Evolutionary conservation across 1,140 invertebrate genomes (phyloP).

Genomic region (Drosophila sturtevanti): DNA sequence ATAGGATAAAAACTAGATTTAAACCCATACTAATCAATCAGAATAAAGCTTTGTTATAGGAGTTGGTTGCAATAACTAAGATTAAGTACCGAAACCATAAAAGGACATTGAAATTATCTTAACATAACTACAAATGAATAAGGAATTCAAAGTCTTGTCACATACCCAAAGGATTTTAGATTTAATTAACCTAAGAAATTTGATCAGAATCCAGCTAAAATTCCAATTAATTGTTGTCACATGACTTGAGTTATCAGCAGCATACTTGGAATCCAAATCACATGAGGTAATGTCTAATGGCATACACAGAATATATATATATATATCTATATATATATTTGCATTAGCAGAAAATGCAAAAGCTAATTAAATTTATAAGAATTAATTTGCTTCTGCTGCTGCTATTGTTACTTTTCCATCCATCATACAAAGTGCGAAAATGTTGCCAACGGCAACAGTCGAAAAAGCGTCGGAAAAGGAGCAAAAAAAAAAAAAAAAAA

Average conservation of each 20-base stretch:
- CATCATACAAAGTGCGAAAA: conserved; percentile 53
- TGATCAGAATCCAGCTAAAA: background rate
- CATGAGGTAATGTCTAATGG: background rate
- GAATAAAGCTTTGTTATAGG: too few relatives aligned
- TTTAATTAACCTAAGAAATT: too few relatives aligned
- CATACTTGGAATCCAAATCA: background rate
- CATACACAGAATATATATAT: background rate
- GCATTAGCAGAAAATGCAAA: background rate
- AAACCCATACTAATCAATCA: too few relatives aligned
- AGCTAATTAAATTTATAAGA: conserved; percentile 78
- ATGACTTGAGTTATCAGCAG: background rate
- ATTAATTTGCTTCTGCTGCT: conserved; percentile 61
- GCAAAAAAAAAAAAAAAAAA: conserved; percentile 9
- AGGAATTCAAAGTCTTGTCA: too few relatives aligned
- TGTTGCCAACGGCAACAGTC: conserved; percentile 53
- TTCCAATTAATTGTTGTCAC: background rate
- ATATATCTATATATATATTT: background rate
- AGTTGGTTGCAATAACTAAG: too few relatives aligned
- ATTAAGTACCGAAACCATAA: too few relatives aligned
- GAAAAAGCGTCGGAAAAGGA: conserved; percentile 6
- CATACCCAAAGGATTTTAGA: too few relatives aligned
- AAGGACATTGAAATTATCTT: too few relatives aligned
- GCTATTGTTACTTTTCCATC: background rate
- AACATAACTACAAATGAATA: too few relatives aligned
- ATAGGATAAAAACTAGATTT: too few relatives aligned